Base-by-base conservation (phyloP, 2,113 vertebrate species). In the Alligator mississippiensis region DNA sequence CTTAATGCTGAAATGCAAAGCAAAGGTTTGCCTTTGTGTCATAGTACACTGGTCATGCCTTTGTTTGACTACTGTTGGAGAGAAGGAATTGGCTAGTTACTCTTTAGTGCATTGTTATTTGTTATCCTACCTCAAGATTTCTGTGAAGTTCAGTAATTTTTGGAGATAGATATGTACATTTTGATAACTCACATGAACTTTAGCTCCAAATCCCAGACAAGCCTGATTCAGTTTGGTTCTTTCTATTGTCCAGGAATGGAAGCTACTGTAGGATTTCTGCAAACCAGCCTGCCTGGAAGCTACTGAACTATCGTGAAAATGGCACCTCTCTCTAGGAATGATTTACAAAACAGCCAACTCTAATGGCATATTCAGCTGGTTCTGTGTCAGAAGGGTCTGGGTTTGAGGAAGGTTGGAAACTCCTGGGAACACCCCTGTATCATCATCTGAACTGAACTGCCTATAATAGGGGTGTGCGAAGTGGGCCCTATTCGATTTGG, bases 321-420 rank as follows among this genome's bases (percentile, higher is more conserved):
- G 14, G 19, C 60, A 87, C 22, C 74, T n/a, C 75, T 47, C 55
- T 15, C 55, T 79, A 62, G 15, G 63, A 8, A 12, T 58, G 1
- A 0, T 54, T 28, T 4, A 4, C 17, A 2, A 61, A 27, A 24
- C 13, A 8, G 2, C 3, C 21, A 9, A 2, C 84, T n/a, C 79
- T 55, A 12, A n/a, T 54, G 7, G 2, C 13, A 63, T 18, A 68
- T 34, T n/a, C n/a, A 68, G n/a, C n/a, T 11, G 28, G 66, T 34
- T 68, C 66, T 30, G 66, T 28, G 28, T 68, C 66, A 34, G 19
- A 68, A 68, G 21, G 21, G 4, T n/a, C 76, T 92, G 19, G 18
- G 34, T 72, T n/a, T 8, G 47, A 78, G 11, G 28, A 21, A 30
- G 8, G 14, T 55, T 9, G 4, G 57, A 25, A 30, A 19, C 38